These are phyloP conservation scores for Petrophora chlorosata DNA, from an alignment of 2,888 invertebrate genomes.

Conservation along the genomic window DNA sequence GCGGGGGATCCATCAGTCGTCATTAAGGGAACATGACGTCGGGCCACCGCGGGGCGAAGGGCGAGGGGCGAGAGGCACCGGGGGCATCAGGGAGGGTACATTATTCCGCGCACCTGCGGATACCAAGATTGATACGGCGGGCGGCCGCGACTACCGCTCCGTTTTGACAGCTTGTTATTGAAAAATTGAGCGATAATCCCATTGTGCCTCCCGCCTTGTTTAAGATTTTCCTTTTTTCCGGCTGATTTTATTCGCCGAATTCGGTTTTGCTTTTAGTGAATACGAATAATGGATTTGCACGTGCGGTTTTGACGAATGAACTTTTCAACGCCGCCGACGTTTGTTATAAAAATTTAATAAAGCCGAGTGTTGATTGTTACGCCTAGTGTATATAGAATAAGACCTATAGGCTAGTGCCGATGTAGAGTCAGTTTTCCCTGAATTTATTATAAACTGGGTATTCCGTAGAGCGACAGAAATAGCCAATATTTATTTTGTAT, in stretches of 20 bases:
- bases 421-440: too few relatives aligned
- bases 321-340: slow-evolving; percentile 9
- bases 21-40: slow-evolving; percentile 68
- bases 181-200: slow-evolving; percentile 80
- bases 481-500: too few relatives aligned
- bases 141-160: slow-evolving; percentile 50
- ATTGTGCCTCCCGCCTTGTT: slow-evolving; percentile 53
- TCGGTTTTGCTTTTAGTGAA: slow-evolving; percentile 35
- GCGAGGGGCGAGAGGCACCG: neutral
- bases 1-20: slow-evolving; percentile 75
- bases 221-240: slow-evolving; percentile 55
- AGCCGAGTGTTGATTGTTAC: slow-evolving; percentile 3
- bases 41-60: slow-evolving; percentile 38
- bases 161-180: slow-evolving; percentile 76
- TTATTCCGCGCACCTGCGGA: slow-evolving; percentile 58
- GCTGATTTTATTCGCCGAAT: slow-evolving; percentile 29
- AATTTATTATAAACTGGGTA: too few relatives aligned
- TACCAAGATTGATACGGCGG: slow-evolving; percentile 73
- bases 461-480: too few relatives aligned
- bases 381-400: neutral
- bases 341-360: slow-evolving; percentile 17
- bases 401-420: too few relatives aligned
- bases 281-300: slow-evolving; percentile 32
- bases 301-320: slow-evolving; percentile 22
- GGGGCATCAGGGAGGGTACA: slow-evolving; percentile 13